Evolutionary conservation across 2,888 invertebrate species (phyloP).

Genomic region (Cremastinae sp.): DNA sequence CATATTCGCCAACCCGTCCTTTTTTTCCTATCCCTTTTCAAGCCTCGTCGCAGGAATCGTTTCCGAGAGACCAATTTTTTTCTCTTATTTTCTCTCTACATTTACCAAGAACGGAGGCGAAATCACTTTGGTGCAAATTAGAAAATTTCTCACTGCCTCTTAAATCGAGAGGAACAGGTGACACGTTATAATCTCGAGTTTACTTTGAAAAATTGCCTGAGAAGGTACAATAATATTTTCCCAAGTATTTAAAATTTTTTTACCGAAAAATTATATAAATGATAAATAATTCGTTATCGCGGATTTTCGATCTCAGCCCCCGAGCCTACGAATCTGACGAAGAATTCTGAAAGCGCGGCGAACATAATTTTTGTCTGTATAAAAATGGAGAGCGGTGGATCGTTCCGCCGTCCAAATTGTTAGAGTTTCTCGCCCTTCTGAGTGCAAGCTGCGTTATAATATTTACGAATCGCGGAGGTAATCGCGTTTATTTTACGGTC

Average conservation of each 20-base stretch:
- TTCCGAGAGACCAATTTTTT: conserved; percentile 22
- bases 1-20: conserved; percentile 46
- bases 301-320: too few relatives aligned
- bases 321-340: too few relatives aligned
- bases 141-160: conserved; percentile 39
- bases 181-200: background rate
- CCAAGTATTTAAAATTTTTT: conserved; percentile 7
- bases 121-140: conserved; percentile 47
- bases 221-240: background rate
- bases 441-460: background rate
- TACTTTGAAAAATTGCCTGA: too few relatives aligned
- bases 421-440: background rate
- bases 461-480: conserved; percentile 1
- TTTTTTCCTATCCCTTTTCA: conserved; percentile 21
- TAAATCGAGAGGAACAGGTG: conserved; percentile 24
- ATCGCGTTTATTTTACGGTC: too few relatives aligned
- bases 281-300: too few relatives aligned
- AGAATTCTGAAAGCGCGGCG: too few relatives aligned
- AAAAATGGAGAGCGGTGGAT: too few relatives aligned
- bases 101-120: conserved; percentile 10
- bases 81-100: conserved; percentile 1
- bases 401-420: too few relatives aligned
- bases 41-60: too few relatives aligned
- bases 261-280: background rate
- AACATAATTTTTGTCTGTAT: too few relatives aligned